Evolutionary conservation across 2,888 invertebrate genomes (phyloP), one percentile per base, ranked within the genome.

Genomic region (Chrysomela aeneicollis): DNA sequence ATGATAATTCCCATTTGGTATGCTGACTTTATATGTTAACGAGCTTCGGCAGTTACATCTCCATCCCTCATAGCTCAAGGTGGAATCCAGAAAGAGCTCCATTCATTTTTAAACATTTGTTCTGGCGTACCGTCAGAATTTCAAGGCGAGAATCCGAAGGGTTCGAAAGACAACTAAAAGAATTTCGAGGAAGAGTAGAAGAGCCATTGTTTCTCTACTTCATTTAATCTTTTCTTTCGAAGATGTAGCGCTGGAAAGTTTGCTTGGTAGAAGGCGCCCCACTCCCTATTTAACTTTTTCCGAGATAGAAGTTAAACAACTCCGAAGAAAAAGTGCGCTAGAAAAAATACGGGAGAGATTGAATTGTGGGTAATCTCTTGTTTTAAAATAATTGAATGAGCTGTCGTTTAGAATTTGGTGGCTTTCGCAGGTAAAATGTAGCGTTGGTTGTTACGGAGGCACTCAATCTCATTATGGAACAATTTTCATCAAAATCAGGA

Each of bases 301-400:
- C 18, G 19, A 52, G 32, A 18, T 52, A 18, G n/a, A 59, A 59
- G 46, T 50, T 42, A 42, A 42, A 42, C 42, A 42, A 42, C 15
- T 42, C 42, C 15, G 15, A 12, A 59, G 53, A 26, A 72, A 74
- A 71, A 65, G 71, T 69, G 73, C 71, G 70, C 71, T 74, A 74
- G 75, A 75, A 73, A 78, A 73, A 75, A 76, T 74, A 75, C 75
- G 76, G 68, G 72, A 71, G 73, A 73, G 76, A 78, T 76, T 76
- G 77, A 77, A 79, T 77, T 76, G 77, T 73, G 74, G 76, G 74
- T 73, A 77, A 77, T 74, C 71, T 74, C 72, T 75, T 75, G 77
- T 77, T 77, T 78, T 76, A 77, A 75, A 77, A 78, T 78, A 79
- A 79, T 79, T 79, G 77, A 78, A 79, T 78, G 76, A 79, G 75